Percentiles rank a stretch among this genome's conserved stretches.
phyloP scores from a whole-genome alignment of 2,888 invertebrate species.

The Smittia sp. region DNA sequence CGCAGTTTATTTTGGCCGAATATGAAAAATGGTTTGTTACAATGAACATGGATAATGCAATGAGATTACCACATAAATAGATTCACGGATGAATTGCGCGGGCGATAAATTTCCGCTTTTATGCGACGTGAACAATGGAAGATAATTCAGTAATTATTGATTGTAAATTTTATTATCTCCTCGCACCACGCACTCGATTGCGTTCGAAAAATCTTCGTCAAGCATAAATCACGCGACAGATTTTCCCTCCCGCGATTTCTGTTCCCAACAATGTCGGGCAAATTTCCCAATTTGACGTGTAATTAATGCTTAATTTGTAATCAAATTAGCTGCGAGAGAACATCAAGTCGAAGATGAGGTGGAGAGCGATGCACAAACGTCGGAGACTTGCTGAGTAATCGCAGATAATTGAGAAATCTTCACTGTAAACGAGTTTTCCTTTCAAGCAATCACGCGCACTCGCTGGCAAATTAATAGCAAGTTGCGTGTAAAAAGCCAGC shows the following conservation, averaged over 20 bases:
- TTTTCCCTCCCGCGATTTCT: neutral
- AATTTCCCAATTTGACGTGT: neutral
- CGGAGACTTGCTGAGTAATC: too few species aligned
- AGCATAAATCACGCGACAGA: neutral
- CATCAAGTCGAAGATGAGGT: conserved; percentile 3
- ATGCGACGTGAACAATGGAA: neutral
- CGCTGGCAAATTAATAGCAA: neutral
- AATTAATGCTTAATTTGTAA: conserved; percentile 36
- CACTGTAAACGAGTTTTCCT: too few species aligned
- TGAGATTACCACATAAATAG: conserved; percentile 36
- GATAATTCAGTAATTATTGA: conserved; percentile 26
- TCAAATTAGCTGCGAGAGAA: conserved; percentile 16
- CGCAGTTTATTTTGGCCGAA: neutral
- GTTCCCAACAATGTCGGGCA: neutral
- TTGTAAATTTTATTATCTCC: conserved; percentile 32
- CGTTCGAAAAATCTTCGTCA: neutral
- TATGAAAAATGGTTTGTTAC: conserved; percentile 32
- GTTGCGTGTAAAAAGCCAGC: neutral
- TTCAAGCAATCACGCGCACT: neutral
- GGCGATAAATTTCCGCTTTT: conserved; percentile 13
- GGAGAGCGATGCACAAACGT: too few species aligned
- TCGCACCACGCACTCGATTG: neutral
- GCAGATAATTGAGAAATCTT: too few species aligned
- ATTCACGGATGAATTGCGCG: conserved; percentile 20
- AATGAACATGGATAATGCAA: conserved; percentile 34